Base-by-base conservation (phyloP, 2,113 vertebrate species). In the Pachypanchax playfairii region DNA sequence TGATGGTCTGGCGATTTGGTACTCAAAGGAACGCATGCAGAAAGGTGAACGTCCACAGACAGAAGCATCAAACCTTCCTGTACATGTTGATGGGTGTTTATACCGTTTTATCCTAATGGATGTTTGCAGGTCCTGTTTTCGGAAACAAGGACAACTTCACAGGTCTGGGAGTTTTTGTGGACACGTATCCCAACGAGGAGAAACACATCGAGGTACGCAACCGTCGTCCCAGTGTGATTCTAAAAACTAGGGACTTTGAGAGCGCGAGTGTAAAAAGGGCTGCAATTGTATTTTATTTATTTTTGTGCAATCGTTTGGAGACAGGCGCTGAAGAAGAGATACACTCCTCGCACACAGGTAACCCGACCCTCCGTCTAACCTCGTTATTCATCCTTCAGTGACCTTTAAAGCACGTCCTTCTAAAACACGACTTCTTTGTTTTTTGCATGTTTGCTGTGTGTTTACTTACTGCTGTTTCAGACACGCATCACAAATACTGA, bases 131-230 rank as follows among this genome's bases (percentile, higher is more conserved):
- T 44, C 94, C 96, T 17, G 97, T 97, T 29, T 99, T 99, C 85
- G 97, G 97, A 66, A 98, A 95, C 86, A 93, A 91, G 89, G 95
- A 99, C 88, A 94, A 94, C 79, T 98, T 98, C 88, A 91, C 96
- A 31, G 96, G 97, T 35, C 85, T 98, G 87, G 97, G 97, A 2
- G 92, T 99, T 60, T 98, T 98, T 21, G 92, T 98, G 89, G 97
- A 99, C 91, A 98, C 97, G 0, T 98, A 99, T 53, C 95, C 96
- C 4, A 99, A 98, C 13, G 97, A 99, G 88, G 97, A 98, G 90
- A 99, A 99, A 73, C 93, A 96, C 52, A 88, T 97, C 48, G 97
- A 98, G 94, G 97, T 98, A 92, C 75, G 92, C 33, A 29, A 22
- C 20, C 2, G 51, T 29, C 47, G 25, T 64, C 4, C 35, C 4